Evolutionary conservation across 2,888 invertebrate species (phyloP), one percentile per base, ranked within the genome.

Genomic region (Parnassius glacialis): DNA sequence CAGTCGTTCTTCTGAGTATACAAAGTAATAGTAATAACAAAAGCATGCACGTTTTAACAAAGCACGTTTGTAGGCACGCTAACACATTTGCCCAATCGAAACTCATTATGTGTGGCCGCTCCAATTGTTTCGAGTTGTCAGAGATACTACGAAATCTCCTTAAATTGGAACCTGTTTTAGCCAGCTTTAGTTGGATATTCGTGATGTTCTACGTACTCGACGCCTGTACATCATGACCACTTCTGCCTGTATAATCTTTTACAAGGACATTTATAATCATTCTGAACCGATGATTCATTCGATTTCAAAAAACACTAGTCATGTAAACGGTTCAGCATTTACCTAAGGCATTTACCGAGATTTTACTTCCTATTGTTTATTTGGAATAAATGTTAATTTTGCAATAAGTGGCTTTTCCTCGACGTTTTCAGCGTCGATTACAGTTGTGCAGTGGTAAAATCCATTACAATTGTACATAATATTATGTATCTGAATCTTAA

Each of bases 81-180:
- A 59, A 69, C 70, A 65, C 62, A 69, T 75, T 76, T 74, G 71
- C 65, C 74, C 81, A 81, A 84, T 81, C 68, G 74, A 80, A 72
- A 74, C 70, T 81, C 76, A 82, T 83, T 73, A 79, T 80, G 71
- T 78, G 76, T 78, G 76, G 79, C 69, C 74, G 67, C 64, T 71
- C 41, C 83, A 87, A 88, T 88, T 88, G 86, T 83, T 83, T 83
- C 80, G 84, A 83, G 86, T 84, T 80, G 81, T 77, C 52, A 34
- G 56, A 59, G 56, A n/a, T 53, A 76, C 74, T 69, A 80, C 75
- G 72, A 79, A 83, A 80, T 76, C 20, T 20, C 75, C 76, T 76
- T 83, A 78, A 84, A 88, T 87, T 87, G 80, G 80, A 83, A 80
- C 90, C 74, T 66, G 86, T 80, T 82, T 65, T 61, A 79, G 72